Percentiles rank a stretch among this genome's conserved stretches.
These are phyloP conservation scores for Chironomus striatipennis DNA, from an alignment of 1,140 invertebrate genomes.

Conservation along the genomic window DNA sequence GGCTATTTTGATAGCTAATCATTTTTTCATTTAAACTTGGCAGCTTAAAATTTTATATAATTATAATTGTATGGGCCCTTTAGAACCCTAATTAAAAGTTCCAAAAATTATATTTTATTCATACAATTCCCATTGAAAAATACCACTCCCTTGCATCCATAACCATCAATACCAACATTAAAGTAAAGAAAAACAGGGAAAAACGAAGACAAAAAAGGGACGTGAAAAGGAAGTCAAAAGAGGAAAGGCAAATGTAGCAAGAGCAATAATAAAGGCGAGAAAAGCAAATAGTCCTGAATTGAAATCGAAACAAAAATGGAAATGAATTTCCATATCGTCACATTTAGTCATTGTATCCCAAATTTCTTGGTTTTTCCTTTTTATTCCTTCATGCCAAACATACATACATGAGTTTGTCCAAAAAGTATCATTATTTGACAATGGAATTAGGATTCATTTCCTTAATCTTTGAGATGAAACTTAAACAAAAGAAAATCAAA, in stretches of 20 bases:
- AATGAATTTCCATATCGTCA: conserved; percentile 2
- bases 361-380: neutral
- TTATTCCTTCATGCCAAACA: neutral
- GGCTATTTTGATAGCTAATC: too few relatives aligned
- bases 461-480: neutral
- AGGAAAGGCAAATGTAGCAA: neutral
- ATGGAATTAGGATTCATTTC: conserved; percentile 5
- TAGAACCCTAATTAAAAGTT: too few relatives aligned
- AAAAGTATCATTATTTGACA: neutral
- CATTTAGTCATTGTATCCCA: neutral
- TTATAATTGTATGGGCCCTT: too few relatives aligned
- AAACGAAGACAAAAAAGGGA: too few relatives aligned
- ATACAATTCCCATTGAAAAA: too few relatives aligned
- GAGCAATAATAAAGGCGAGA: neutral
- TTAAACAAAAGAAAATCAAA: neutral
- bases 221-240: too few relatives aligned
- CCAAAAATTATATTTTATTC: too few relatives aligned
- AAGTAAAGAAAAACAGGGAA: too few relatives aligned
- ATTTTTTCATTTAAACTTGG: too few relatives aligned
- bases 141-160: neutral
- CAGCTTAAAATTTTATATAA: too few relatives aligned
- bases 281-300: neutral
- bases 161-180: neutral
- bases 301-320: conserved; percentile 7
- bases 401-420: neutral